Percentiles rank a stretch among this genome's conserved stretches.
These are phyloP conservation scores for Coelopa pilipes DNA, from an alignment of 2,888 invertebrate species.

Conservation along the genomic window DNA sequence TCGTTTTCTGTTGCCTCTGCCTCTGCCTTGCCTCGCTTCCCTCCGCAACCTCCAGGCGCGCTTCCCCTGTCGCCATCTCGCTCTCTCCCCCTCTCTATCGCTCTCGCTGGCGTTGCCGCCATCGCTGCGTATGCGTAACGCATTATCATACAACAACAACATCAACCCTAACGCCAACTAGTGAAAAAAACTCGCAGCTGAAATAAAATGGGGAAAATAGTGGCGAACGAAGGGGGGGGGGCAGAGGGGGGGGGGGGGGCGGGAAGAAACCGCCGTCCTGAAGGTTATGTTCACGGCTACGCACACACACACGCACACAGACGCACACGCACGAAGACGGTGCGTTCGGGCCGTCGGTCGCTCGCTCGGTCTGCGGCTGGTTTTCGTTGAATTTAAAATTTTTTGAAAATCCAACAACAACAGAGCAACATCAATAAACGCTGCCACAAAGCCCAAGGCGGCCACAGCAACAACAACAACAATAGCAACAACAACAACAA, in stretches of 20 bases:
- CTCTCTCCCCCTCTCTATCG: too few species aligned
- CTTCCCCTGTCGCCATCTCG: too few species aligned
- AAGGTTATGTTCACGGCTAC: constrained; percentile 64
- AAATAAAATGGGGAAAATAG: constrained; percentile 47
- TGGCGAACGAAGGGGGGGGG: constrained; percentile 46
- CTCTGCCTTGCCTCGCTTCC: too few species aligned
- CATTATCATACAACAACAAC: constrained; percentile 3
- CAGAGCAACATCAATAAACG: too few species aligned
- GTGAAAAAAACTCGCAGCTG: not conserved
- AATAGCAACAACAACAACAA: too few species aligned
- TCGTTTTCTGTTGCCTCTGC: too few species aligned
- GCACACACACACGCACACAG: constrained; percentile 49
- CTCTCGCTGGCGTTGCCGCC: too few species aligned
- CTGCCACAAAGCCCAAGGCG: too few species aligned
- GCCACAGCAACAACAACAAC: too few species aligned
- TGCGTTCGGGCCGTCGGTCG: constrained; percentile 38
- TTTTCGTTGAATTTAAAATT: constrained; percentile 37
- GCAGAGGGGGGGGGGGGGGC: too few species aligned
- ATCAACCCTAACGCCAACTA: not conserved
- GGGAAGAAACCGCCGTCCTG: constrained; percentile 47
- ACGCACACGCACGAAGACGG: constrained; percentile 12
- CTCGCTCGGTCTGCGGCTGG: constrained; percentile 42
- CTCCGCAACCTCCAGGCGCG: too few species aligned
- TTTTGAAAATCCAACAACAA: too few species aligned
- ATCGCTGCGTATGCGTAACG: not conserved